Percentiles rank a stretch among this genome's conserved stretches.
phyloP scores from a whole-genome alignment of 2,113 vertebrate species.

The Cinclus cinclus region DNA sequence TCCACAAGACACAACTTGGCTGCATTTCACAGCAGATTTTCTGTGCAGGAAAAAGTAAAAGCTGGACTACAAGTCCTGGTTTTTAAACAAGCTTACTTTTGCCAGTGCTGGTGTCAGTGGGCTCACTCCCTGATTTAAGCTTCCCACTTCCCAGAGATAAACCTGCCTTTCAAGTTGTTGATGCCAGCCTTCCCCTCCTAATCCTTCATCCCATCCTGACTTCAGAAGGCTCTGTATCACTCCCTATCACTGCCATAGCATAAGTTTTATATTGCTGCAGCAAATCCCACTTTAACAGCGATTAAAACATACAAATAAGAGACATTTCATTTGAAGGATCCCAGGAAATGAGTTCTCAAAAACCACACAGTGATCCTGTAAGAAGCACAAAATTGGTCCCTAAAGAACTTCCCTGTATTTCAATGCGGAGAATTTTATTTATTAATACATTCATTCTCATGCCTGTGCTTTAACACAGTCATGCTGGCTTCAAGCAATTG shows the following conservation, averaged over 20 bases:
- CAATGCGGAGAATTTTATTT: not conserved
- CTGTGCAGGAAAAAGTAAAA: not conserved
- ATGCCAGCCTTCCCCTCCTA: not conserved
- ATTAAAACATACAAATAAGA: not conserved
- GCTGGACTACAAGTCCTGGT: not conserved
- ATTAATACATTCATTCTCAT: not conserved
- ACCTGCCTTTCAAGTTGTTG: not conserved
- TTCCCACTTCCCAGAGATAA: conserved; percentile 32
- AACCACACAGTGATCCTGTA: not conserved
- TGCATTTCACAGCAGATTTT: conserved; percentile 24
- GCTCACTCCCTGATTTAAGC: conserved; percentile 10
- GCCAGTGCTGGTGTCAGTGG: not conserved
- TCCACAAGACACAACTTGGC: not conserved
- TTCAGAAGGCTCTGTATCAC: not conserved
- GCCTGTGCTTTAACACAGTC: not conserved
- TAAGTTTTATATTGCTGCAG: not conserved
- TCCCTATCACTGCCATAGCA: not conserved
- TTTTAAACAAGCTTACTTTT: not conserved
- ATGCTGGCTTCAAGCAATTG: not conserved
- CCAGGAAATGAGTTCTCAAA: not conserved
- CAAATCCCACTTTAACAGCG: conserved; percentile 4
- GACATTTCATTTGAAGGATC: not conserved
- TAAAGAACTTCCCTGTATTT: not conserved
- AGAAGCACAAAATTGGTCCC: not conserved
- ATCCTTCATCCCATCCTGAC: not conserved